Percentiles rank a stretch among this genome's conserved stretches.
Conservation (phyloP, 2,888 invertebrate genomes). For the Oxyscelio sp. region DNA sequence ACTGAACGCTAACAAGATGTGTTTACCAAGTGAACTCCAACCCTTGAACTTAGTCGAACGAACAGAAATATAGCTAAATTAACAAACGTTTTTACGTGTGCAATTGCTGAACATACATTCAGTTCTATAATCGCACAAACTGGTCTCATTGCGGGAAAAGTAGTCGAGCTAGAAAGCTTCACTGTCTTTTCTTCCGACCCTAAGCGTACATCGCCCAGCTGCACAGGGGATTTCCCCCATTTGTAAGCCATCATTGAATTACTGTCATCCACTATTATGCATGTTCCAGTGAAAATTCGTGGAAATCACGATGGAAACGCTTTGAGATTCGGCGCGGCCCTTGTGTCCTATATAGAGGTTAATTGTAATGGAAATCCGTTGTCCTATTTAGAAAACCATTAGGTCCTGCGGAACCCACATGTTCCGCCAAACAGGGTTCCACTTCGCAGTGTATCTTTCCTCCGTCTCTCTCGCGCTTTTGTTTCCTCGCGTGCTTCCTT, state of each 20-base stretch:
- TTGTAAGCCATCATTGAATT: slow-evolving; percentile 52
- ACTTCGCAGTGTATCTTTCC: slow-evolving; percentile 37
- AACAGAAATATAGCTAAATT: too few relatives aligned
- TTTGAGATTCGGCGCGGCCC: slow-evolving; percentile 25
- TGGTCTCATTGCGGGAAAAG: too few relatives aligned
- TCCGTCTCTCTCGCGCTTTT: slow-evolving; percentile 16
- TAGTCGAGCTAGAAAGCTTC: too few relatives aligned
- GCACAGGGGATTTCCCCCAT: slow-evolving; percentile 20
- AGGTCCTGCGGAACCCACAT: slow-evolving; percentile 53
- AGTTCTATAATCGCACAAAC: too few relatives aligned
- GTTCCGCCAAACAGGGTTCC: slow-evolving; percentile 51
- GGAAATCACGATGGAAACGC: slow-evolving; percentile 50
- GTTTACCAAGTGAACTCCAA: too few relatives aligned
- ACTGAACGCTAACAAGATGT: too few relatives aligned
- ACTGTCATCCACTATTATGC: slow-evolving; percentile 52
- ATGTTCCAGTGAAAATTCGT: slow-evolving; percentile 36
- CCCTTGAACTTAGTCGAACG: too few relatives aligned
- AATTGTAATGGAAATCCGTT: slow-evolving; percentile 69
- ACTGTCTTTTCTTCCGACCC: neutral
- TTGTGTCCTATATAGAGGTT: slow-evolving; percentile 23
- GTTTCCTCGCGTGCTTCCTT: slow-evolving; percentile 21
- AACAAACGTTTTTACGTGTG: too few relatives aligned
- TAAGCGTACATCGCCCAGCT: slow-evolving; percentile 22
- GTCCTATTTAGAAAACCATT: slow-evolving; percentile 71
- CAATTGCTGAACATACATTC: too few relatives aligned